Base-by-base conservation (phyloP, 1,140 invertebrate genomes). In the Eumeta japonica region DNA sequence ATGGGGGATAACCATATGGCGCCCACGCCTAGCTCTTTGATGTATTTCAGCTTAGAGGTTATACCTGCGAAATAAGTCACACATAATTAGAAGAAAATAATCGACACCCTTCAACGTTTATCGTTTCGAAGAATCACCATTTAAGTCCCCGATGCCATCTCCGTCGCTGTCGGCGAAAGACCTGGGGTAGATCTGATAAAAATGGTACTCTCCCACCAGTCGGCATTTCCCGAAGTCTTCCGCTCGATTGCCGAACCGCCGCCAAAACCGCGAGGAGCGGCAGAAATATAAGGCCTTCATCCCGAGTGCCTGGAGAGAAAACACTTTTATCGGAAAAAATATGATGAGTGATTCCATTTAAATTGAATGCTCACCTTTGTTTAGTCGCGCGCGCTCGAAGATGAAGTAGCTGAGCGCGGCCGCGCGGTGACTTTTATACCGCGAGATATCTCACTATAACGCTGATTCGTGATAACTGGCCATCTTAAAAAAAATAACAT, bases 171-270 rank as follows among this genome's bases (percentile, higher is more conserved):
- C 89, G 50, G 76, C 80, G 56, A 90, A 89, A 18, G 87, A 89
- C 27, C 84, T 70, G 0, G 86, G 83, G 53, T 89, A 89, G 28
- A 90, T 82, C 63, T 90, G 86, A 61, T 92, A 91, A 42, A 81
- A 5, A 83, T 72, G 0, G 81, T 80, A n/a, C 79, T 80, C 45
- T 85, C 78, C 83, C 86, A 92, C 88, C 89, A 92, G 42, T 87
- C 78, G 10, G 66, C 43, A 2, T 68, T 43, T 14, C 15, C 45
- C 34, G 58, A 50, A 30, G 52, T 30, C 20, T 46, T 37, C 16
- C 51, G 39, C n/a, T 41, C 51, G 28, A 59, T 33, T n/a, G 55
- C 37, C 45, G 46, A 46, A 3, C 45, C 32, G 44, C 35, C 41
- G 47, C 53, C 3, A 56, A 1, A 13, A 50, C 41, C 11, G 56